Evolutionary conservation across 92 coral and sea anemone species (phyloP), one percentile per base, ranked within the genome.

Genomic region (Actinostola sp.): DNA sequence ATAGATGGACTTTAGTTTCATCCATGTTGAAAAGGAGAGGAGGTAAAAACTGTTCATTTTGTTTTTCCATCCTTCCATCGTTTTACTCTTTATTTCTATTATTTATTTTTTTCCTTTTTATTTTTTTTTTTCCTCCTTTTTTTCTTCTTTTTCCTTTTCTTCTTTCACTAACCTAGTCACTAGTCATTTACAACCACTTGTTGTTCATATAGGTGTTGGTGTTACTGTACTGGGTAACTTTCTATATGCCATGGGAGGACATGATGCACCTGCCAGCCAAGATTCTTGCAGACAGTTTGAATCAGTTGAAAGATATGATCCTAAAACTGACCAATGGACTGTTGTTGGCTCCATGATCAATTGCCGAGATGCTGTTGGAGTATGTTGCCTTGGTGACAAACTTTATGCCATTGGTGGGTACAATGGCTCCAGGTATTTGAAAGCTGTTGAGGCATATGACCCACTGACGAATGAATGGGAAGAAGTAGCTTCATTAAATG

Each of bases 291-390:
- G 93, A 23, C 99, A 95, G 77, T 95, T 95, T 83, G 97, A 95
- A 42, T 95, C 99, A 20, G 97, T 95, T 0, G 99, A 95, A 70
- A 86, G 99, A 14, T 95, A 95, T 66, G 90, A 95, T 55, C 99
- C 99, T 1, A 95, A 95, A 51, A 92, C 99, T 17, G 99, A 95
- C 89, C 97, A 95, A 70, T 95, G 99, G 99, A 95, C 99, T 14
- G 86, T 92, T 90, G 88, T 95, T 33, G 90, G 86, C 48, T 88
- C 99, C 29, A 95, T 95, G 99, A 89, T 88, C 48, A 95, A 92
- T 73, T 92, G 99, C 76, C 88, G 99, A 56, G 99, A 95, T 83
- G 99, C 99, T 31, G 99, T 95, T 2, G 99, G 99, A 25, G 99
- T 84, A 31, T 86, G 97, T 19, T 95, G 99, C 63, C 87, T 95